These are phyloP conservation scores for Neoarius graeffei DNA, from an alignment of 2,113 vertebrate species.

Conservation along the genomic window DNA sequence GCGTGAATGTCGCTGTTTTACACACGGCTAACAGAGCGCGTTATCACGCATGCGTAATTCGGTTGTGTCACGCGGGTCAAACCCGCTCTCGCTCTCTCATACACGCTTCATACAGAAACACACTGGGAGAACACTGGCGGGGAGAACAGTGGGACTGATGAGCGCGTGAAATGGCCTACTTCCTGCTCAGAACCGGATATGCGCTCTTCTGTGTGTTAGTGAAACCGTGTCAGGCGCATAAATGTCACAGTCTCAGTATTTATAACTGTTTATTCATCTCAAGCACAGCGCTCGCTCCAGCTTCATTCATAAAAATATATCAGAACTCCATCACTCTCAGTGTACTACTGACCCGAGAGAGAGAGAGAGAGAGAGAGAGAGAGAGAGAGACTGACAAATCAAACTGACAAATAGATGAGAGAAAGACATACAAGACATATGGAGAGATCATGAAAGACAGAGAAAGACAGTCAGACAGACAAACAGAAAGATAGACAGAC, in stretches of 20 bases:
- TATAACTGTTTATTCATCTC: not conserved
- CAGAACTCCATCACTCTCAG: not conserved
- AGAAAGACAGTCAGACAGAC: not conserved
- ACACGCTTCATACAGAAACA: not conserved
- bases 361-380: not conserved
- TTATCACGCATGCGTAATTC: conserved; percentile 23
- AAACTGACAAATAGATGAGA: not conserved
- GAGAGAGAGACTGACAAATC: not conserved
- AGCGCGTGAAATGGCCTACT: conserved; percentile 7
- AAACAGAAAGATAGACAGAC: not conserved
- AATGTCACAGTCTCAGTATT: not conserved
- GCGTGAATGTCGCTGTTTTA: conserved; percentile 10
- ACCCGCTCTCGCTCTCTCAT: not conserved
- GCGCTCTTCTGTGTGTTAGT: not conserved
- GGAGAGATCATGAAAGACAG: not conserved
- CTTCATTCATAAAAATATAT: conserved; percentile 2
- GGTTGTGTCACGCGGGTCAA: not conserved
- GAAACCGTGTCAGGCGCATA: not conserved
- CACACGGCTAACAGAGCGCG: not conserved
- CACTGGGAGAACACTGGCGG: no score
- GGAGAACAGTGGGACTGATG: not conserved
- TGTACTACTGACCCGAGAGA: not conserved
- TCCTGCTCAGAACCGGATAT: conserved; percentile 19
- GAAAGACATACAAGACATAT: not conserved
- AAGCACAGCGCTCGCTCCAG: not conserved